These are phyloP conservation scores for Talpa occidentalis DNA, from an alignment of 2,113 vertebrate genomes.

Conservation along the genomic window DNA sequence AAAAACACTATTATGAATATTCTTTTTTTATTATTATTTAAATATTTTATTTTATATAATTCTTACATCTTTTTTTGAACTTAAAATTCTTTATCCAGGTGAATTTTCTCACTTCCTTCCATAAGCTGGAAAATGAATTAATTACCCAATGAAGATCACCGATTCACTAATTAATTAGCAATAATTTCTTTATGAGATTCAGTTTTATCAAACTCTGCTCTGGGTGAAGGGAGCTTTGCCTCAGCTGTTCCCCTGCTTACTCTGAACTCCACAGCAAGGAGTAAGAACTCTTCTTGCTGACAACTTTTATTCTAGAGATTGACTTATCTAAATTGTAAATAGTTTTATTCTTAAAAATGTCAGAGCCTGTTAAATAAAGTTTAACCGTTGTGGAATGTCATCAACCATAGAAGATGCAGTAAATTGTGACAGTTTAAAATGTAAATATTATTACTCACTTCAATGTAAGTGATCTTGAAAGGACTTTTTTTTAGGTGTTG, in stretches of 20 bases:
- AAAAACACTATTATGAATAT: not conserved
- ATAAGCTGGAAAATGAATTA: not conserved
- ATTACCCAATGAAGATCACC: not conserved
- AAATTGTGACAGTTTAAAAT: constrained; percentile 32
- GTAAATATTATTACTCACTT: constrained; percentile 23
- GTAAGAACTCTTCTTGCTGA: not conserved
- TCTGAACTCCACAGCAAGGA: not conserved
- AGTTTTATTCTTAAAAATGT: constrained; percentile 19
- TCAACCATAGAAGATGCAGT: not conserved
- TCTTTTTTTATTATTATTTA: too few relatives aligned
- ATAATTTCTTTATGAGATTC: not conserved
- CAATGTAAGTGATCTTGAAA: not conserved
- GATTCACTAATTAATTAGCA: not conserved
- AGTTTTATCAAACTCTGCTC: not conserved
- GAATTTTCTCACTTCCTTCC: not conserved
- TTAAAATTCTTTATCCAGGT: not conserved
- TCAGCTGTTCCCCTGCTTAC: not conserved
- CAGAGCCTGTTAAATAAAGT: constrained; percentile 14
- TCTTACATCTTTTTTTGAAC: not conserved
- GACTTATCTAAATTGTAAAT: constrained; percentile 21
- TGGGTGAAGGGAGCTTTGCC: not conserved
- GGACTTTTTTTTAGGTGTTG: not conserved
- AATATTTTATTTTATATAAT: too few relatives aligned
- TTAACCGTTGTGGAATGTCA: not conserved
- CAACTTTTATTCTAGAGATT: not conserved